phyloP scores from a whole-genome alignment of 1,140 invertebrate species.

The Drosophila parvula region DNA sequence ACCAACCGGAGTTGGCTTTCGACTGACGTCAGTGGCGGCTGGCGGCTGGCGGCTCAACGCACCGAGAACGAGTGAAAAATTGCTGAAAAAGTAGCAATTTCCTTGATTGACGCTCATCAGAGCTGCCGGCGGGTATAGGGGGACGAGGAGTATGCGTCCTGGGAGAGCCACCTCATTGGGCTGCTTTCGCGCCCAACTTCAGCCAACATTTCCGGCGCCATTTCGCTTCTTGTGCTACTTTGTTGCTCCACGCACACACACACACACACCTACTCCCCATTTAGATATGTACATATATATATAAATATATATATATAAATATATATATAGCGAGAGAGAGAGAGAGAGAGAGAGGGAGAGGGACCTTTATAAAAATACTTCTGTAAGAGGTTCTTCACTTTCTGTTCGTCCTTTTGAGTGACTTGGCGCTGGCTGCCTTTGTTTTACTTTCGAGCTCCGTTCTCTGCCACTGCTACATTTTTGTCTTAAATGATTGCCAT shows the following conservation, averaged over 20 bases:
- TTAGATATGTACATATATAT: neutral
- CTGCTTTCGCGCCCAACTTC: conserved; percentile 48
- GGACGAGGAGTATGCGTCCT: conserved; percentile 6
- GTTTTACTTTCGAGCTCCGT: conserved; percentile 65
- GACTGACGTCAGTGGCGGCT: conserved; percentile 32
- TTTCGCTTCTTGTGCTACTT: conserved; percentile 58
- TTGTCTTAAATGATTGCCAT: conserved; percentile 81
- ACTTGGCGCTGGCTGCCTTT: conserved; percentile 59
- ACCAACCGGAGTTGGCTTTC: conserved; percentile 15
- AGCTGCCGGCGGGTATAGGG: conserved; percentile 19
- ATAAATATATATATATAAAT: conserved; percentile 2
- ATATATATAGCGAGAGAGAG: conserved; percentile 1
- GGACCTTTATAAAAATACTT: conserved; percentile 53
- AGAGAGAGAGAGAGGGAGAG: conserved; percentile 18
- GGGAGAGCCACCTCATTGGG: conserved; percentile 33
- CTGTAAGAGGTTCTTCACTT: conserved; percentile 30
- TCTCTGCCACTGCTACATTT: conserved; percentile 70
- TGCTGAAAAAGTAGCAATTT: conserved; percentile 80
- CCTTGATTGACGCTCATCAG: conserved; percentile 80
- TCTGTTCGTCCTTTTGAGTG: conserved; percentile 34
- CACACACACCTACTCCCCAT: neutral
- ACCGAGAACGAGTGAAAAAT: conserved; percentile 71
- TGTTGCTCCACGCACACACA: conserved; percentile 29
- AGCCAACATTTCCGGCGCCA: conserved; percentile 71
- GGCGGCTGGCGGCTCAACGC: conserved; percentile 7